These are phyloP conservation scores for Eudasyphora cyanicolor DNA, from an alignment of 2,888 invertebrate species.

Conservation along the genomic window DNA sequence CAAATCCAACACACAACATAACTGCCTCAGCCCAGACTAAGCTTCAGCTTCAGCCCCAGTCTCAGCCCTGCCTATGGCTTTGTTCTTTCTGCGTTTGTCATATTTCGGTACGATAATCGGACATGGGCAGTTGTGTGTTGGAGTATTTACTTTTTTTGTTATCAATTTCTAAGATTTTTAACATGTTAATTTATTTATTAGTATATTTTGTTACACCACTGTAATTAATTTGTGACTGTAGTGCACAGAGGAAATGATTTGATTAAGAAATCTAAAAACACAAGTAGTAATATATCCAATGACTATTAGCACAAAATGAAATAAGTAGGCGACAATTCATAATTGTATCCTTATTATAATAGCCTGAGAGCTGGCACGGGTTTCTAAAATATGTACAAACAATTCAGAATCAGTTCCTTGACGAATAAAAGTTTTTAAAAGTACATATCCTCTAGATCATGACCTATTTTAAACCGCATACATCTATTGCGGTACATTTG, in stretches of 20 bases:
- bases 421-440: no score
- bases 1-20: slow-evolving; percentile 1
- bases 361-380: no score
- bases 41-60: no score
- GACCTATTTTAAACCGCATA: no score
- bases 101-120: not conserved
- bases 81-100: not conserved
- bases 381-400: no score
- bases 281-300: no score
- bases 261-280: slow-evolving; percentile 23
- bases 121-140: slow-evolving; percentile 32
- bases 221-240: slow-evolving; percentile 16
- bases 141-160: slow-evolving; percentile 27
- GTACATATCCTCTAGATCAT: no score
- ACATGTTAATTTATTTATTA: slow-evolving; percentile 64
- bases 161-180: slow-evolving; percentile 48
- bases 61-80: not conserved
- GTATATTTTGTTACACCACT: not conserved
- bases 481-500: no score
- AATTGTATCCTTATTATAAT: no score
- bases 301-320: no score
- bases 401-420: no score
- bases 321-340: no score
- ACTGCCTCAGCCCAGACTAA: slow-evolving; percentile 13
- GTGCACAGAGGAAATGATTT: not conserved